Evolutionary conservation across 1,140 invertebrate genomes (phyloP).

Genomic region (Drosophila carrolli): DNA sequence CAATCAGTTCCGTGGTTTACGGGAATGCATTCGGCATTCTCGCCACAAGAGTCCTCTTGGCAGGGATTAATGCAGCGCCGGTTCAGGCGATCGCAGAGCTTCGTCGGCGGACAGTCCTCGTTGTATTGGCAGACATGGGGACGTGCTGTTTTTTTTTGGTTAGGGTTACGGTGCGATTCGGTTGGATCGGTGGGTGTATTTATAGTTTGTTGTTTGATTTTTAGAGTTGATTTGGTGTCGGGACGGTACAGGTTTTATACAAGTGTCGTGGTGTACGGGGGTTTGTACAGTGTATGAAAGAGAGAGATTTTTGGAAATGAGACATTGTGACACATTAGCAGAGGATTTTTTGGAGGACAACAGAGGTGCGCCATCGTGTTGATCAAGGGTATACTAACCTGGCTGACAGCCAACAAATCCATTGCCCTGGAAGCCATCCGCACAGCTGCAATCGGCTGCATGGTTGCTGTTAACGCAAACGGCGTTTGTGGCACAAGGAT

Average conservation of each 20-base stretch:
- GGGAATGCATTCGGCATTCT: constrained; percentile 92
- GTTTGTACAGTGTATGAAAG: constrained; percentile 80
- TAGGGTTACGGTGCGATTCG: constrained; percentile 85
- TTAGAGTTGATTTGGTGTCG: constrained; percentile 40
- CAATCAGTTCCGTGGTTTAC: constrained; percentile 92
- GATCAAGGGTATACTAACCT: constrained; percentile 86
- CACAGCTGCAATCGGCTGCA: constrained; percentile 92
- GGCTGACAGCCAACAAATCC: constrained; percentile 91
- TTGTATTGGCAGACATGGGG: constrained; percentile 94
- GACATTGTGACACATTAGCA: constrained; percentile 63
- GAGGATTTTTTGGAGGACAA: constrained; percentile 43
- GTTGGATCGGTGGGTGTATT: constrained; percentile 64
- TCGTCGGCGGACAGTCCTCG: constrained; percentile 93
- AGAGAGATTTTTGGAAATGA: constrained; percentile 58
- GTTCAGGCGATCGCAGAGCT: constrained; percentile 92
- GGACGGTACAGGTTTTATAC: constrained; percentile 67
- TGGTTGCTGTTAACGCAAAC: constrained; percentile 95
- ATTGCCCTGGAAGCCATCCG: constrained; percentile 93
- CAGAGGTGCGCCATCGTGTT: constrained; percentile 36
- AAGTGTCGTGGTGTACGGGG: constrained; percentile 67
- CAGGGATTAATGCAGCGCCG: constrained; percentile 94
- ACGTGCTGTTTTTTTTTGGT: constrained; percentile 82
- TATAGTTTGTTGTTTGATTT: constrained; percentile 44
- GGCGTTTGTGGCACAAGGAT: constrained; percentile 93
- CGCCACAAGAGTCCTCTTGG: constrained; percentile 91